Conservation (phyloP, 2,888 invertebrate genomes). For the Alitta virens region DNA sequence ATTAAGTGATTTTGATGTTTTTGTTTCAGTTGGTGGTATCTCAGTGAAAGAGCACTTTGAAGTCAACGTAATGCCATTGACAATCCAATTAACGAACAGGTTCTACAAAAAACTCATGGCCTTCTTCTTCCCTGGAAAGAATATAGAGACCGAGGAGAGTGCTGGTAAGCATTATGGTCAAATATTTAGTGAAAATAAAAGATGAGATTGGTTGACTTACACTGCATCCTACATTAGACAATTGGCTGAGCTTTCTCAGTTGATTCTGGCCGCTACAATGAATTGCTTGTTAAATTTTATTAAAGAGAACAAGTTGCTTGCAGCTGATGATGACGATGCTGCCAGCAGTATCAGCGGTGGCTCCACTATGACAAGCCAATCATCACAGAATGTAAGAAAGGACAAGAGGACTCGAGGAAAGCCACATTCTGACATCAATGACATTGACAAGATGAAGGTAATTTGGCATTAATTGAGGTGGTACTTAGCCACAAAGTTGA, state of each 20-base stretch:
- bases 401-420: conserved; percentile 25
- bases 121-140: conserved; percentile 74
- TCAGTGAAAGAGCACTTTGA: conserved; percentile 95
- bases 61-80: conserved; percentile 93
- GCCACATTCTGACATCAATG: conserved; percentile 69
- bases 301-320: too few species aligned
- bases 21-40: conserved; percentile 74
- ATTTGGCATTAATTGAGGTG: conserved; percentile 5
- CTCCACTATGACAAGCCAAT: background rate
- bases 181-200: too few species aligned
- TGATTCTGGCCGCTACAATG: too few species aligned
- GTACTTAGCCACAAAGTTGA: too few species aligned
- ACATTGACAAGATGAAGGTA: conserved; percentile 96
- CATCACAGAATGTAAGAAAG: conserved; percentile 9
- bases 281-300: too few species aligned
- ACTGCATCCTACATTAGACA: too few species aligned
- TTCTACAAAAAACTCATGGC: conserved; percentile 96
- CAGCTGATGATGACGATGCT: conserved; percentile 13
- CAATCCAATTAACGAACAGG: conserved; percentile 81
- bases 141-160: conserved; percentile 27
- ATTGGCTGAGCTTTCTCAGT: too few species aligned
- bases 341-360: conserved; percentile 2
- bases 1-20: background rate
- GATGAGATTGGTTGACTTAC: too few species aligned
- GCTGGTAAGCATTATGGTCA: conserved; percentile 5